Percentiles rank a stretch among this genome's conserved stretches.
Evolutionary conservation across 2,888 invertebrate genomes (phyloP).

Genomic region (Calameuta filiformis): DNA sequence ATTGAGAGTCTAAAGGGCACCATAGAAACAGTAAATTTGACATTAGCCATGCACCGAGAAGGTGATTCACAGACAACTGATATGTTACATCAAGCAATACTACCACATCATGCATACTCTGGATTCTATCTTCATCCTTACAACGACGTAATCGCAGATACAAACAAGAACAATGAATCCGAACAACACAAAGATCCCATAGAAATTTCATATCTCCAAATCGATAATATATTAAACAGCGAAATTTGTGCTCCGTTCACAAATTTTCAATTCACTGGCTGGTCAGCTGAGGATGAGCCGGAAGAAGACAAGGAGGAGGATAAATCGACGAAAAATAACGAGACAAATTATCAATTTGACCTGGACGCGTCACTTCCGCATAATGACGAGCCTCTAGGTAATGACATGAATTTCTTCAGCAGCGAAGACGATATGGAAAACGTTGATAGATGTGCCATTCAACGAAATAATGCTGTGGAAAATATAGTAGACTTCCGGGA

Average conservation of each 20-base stretch:
- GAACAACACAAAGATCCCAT: constrained; percentile 11
- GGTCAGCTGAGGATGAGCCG: constrained; percentile 69
- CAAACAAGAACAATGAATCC: not conserved
- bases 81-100: constrained; percentile 42
- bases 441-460: constrained; percentile 22
- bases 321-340: constrained; percentile 10
- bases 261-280: constrained; percentile 72
- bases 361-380: constrained; percentile 46
- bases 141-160: constrained; percentile 47
- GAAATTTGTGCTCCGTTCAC: constrained; percentile 73
- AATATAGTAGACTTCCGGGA: constrained; percentile 46
- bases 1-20: constrained; percentile 38
- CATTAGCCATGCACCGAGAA: constrained; percentile 37
- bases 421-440: constrained; percentile 26
- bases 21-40: constrained; percentile 33
- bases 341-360: constrained; percentile 48
- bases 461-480: constrained; percentile 15
- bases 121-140: constrained; percentile 38
- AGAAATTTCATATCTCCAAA: constrained; percentile 39
- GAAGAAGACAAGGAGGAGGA: constrained; percentile 8
- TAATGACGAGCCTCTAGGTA: constrained; percentile 17
- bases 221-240: constrained; percentile 60
- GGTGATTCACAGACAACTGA: constrained; percentile 51
- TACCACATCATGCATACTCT: constrained; percentile 44
- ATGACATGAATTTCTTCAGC: constrained; percentile 24